Conservation (phyloP, 2,113 vertebrate genomes). For the Bubo scandiacus region DNA sequence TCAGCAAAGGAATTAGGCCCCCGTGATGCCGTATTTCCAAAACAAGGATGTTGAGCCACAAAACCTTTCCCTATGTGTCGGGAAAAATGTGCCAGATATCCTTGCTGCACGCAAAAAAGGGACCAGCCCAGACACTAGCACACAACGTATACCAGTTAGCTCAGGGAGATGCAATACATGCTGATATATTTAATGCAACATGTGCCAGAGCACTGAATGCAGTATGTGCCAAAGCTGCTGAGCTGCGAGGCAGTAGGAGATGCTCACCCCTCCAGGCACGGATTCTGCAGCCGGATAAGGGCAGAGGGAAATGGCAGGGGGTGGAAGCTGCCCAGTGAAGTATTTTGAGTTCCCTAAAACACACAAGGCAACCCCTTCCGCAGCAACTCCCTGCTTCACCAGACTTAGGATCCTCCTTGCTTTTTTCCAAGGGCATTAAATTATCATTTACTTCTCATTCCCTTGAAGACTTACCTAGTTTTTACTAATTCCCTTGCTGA, state of each 20-base stretch:
- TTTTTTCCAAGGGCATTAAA: not conserved
- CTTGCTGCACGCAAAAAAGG: not conserved
- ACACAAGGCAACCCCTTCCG: not conserved
- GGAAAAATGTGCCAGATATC: not conserved
- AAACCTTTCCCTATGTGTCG: not conserved
- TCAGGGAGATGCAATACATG: not conserved
- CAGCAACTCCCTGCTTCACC: not conserved
- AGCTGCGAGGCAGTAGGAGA: not conserved
- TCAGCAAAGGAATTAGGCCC: slow-evolving; percentile 5
- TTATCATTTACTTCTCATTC: not conserved
- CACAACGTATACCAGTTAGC: rapidly evolving
- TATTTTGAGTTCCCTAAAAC: not conserved
- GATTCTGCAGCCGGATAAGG: not conserved
- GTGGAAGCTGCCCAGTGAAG: not conserved
- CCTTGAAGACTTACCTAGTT: not conserved
- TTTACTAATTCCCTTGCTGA: not conserved
- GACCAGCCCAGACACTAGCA: not conserved
- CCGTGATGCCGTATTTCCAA: not conserved
- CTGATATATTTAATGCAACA: not conserved
- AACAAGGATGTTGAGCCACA: slow-evolving; percentile 7
- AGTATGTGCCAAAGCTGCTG: not conserved
- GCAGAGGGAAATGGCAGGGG: not conserved
- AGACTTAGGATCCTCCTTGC: not conserved
- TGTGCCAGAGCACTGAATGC: not conserved
- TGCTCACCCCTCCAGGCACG: not conserved